Base-by-base conservation (phyloP, 2,797 vertebrate genomes). In the Ctenosaura bakeri region DNA sequence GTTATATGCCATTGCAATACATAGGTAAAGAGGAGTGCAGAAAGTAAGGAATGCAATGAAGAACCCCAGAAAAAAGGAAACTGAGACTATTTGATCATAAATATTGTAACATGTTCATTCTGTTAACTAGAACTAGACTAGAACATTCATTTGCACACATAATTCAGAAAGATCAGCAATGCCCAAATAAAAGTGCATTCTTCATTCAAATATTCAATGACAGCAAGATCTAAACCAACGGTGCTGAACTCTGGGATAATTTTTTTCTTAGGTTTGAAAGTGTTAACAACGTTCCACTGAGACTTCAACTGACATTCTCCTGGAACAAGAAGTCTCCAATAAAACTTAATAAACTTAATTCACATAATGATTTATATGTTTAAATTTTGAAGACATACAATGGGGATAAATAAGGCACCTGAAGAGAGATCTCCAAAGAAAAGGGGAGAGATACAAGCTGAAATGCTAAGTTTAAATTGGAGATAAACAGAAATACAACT, bases 371-470 rank as follows among this genome's bases (percentile, higher is more conserved):
- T 2, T 9, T 56, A 71, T 9, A 88, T 5, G 29, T 42, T 14
- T 54, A 35, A 10, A 24, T 73, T 54, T 56, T 78, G 26, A 66
- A 16, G 26, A 38, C 12, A 14, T 77, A 52, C 24, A 32, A 18
- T 4, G 13, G 38, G 14, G 32, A 88, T 32, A 13, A 18, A 46
- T 85, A 5, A n/a, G 10, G 6, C 16, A 73, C 4, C 35, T 78
- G 71, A 88, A 78, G 24, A 29, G 22, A 81, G 54, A 85, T 80
- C 42, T 79, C 52, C 78, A 89, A 26, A 52, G 54, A 52, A 29
- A 24, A 79, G 66, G 46, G 35, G 38, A 50, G 18, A 46, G 22
- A 16, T 52, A 59, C 6, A 86, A 80, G 7, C 26, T 66, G 29
- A 74, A 64, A 80, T 62, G 59, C 16, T 32, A 3, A 29, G 29